Evolutionary conservation across 2,888 invertebrate species (phyloP).

Genomic region (Didymodactylos carnosus): DNA sequence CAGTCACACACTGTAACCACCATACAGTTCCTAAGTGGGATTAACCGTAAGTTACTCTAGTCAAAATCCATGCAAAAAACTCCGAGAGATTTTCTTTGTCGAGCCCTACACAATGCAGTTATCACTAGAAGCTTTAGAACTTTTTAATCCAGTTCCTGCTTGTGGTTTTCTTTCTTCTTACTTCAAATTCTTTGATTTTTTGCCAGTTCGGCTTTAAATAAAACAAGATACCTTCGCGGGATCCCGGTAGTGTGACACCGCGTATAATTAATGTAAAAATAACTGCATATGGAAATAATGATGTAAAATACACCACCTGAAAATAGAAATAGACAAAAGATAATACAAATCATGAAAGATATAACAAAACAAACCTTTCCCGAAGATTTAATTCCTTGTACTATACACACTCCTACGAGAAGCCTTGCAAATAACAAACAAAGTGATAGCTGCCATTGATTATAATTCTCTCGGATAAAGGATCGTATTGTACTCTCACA

Average conservation of each 20-base stretch:
- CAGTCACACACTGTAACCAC: neutral
- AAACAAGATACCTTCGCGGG: too few species aligned
- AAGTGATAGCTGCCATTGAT: neutral
- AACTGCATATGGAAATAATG: neutral
- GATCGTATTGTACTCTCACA: too few species aligned
- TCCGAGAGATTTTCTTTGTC: neutral
- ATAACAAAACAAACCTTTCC: neutral
- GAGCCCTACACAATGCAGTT: too few species aligned
- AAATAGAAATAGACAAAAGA: too few species aligned
- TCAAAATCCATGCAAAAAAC: neutral
- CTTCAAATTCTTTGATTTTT: neutral
- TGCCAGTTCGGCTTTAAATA: neutral
- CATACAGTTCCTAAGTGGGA: neutral
- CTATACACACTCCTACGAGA: neutral
- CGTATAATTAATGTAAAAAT: neutral
- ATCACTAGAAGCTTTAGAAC: too few species aligned
- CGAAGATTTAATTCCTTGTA: neutral
- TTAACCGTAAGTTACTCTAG: neutral
- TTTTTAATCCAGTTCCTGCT: too few species aligned
- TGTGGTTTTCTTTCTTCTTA: too few species aligned
- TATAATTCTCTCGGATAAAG: too few species aligned
- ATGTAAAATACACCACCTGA: neutral
- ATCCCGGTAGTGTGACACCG: neutral
- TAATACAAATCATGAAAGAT: too few species aligned
- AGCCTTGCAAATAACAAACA: neutral